These are phyloP conservation scores for Podotricha telesiphe DNA, from an alignment of 2,888 invertebrate genomes.

Conservation along the genomic window DNA sequence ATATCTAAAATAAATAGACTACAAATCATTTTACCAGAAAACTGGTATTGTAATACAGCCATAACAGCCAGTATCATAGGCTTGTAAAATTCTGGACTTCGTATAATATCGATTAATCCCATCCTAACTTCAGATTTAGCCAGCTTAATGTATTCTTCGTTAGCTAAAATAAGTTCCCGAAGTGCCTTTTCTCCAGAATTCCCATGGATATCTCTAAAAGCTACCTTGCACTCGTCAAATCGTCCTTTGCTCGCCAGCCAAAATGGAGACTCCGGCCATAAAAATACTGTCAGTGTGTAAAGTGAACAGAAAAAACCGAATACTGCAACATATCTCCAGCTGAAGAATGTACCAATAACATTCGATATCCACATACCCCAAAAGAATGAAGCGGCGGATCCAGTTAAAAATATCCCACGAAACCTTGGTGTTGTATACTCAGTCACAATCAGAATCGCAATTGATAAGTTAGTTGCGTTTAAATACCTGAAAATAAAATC, in stretches of 20 bases:
- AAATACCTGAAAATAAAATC: slow-evolving; percentile 2
- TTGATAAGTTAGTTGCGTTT: slow-evolving; percentile 42
- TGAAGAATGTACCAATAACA: slow-evolving; percentile 51
- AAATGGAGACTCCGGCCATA: slow-evolving; percentile 50
- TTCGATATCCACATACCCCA: slow-evolving; percentile 56
- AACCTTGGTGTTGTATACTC: slow-evolving; percentile 53
- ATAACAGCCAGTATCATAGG: slow-evolving; percentile 55
- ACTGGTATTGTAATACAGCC: slow-evolving; percentile 56
- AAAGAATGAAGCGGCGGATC: slow-evolving; percentile 51
- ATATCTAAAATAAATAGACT: slow-evolving; percentile 62
- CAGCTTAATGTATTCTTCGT: not conserved
- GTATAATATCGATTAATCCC: slow-evolving; percentile 32
- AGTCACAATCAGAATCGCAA: slow-evolving; percentile 48
- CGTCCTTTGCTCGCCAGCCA: slow-evolving; percentile 61
- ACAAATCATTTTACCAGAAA: slow-evolving; percentile 59
- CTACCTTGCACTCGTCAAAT: slow-evolving; percentile 55
- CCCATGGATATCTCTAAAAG: slow-evolving; percentile 59
- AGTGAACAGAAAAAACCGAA: slow-evolving; percentile 39
- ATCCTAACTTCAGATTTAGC: slow-evolving; percentile 14
- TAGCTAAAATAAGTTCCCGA: slow-evolving; percentile 48
- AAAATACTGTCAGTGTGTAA: slow-evolving; percentile 32
- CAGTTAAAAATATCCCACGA: slow-evolving; percentile 50
- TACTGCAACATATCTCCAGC: slow-evolving; percentile 52
- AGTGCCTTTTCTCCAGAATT: slow-evolving; percentile 50
- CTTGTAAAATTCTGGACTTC: slow-evolving; percentile 52